Evolutionary conservation across 2,888 invertebrate genomes (phyloP), one percentile per base, ranked within the genome.

Genomic region (Leptinotarsa rubiginosa): DNA sequence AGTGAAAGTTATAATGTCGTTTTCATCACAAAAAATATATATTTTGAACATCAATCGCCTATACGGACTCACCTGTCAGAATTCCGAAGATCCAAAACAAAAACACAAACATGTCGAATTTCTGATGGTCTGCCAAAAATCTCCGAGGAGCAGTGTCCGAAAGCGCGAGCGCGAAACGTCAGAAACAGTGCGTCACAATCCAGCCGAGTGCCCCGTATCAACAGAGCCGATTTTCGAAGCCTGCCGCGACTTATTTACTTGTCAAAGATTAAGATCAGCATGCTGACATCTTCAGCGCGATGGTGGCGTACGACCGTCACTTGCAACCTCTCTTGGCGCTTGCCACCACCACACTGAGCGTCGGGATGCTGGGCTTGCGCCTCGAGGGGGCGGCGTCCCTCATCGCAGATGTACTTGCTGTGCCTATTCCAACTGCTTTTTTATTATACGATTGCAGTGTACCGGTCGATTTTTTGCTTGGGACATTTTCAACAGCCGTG

Each of bases 311-410:
- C 71, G 64, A 59, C 71, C 56, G 75, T 59, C 72, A 73, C 56
- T 71, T 72, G 67, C 78, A 67, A 76, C 78, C 74, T 75, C 13
- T 74, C 73, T 72, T 68, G 73, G 71, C 70, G 76, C 75, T 56
- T 81, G 82, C 84, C 81, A 80, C 83, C 83, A 82, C 81, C 83
- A 84, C 82, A 85, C 85, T 85, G 82, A 83, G 83, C 84, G 84
- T 83, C 84, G 82, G 83, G 83, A 83, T 83, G 84, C 84, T 81
- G 83, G 78, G 82, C 81, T 79, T 84, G 84, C 84, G 85, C 84
- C 77, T 73, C 76, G 59, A 67, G 79, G 79, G 80, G 76, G 81
- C 78, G 80, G 78, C 80, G 76, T 76, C 78, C 75, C 76, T 75
- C 70, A 73, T 70, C 73, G 69, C 74, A 75, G 75, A 76, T 76